Conservation (phyloP, 2,797 vertebrate genomes). For the Chaenodraco wilsoni region DNA sequence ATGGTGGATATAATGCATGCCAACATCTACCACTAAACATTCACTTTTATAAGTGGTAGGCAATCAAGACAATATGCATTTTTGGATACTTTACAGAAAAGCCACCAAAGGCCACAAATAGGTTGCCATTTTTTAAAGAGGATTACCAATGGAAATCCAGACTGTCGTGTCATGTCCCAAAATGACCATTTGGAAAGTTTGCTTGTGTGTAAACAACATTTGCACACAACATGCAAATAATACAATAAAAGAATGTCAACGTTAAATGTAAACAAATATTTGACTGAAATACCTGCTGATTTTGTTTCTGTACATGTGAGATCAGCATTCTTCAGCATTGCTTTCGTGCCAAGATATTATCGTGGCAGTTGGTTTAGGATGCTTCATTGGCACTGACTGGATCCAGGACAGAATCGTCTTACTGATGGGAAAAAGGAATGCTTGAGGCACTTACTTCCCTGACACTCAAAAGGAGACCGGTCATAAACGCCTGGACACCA, state of each 20-base stretch:
- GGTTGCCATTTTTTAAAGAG: neutral
- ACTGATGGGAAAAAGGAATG: conserved; percentile 64
- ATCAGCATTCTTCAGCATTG: neutral
- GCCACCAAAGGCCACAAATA: neutral
- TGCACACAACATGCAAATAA: conserved; percentile 19
- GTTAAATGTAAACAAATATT: neutral
- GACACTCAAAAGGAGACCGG: conserved; percentile 65
- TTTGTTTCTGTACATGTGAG: neutral
- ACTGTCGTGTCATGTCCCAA: neutral
- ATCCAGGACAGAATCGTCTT: conserved; percentile 50
- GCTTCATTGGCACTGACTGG: conserved; percentile 34
- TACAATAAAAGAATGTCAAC: too few species aligned
- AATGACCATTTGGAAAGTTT: conserved; percentile 1
- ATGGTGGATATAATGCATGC: conserved; percentile 4
- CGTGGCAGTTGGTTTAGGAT: conserved; percentile 29
- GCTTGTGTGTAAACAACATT: conserved; percentile 4
- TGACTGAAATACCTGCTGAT: neutral
- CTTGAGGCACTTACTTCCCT: conserved; percentile 64
- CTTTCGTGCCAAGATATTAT: neutral
- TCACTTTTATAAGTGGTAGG: too few species aligned
- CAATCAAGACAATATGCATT: neutral
- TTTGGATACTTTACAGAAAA: neutral
- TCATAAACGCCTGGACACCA: conserved; percentile 77
- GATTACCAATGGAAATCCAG: neutral
- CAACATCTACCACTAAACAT: neutral